Evolutionary conservation across 2,113 vertebrate species (phyloP).

Genomic region (Stigmatopora nigra): DNA sequence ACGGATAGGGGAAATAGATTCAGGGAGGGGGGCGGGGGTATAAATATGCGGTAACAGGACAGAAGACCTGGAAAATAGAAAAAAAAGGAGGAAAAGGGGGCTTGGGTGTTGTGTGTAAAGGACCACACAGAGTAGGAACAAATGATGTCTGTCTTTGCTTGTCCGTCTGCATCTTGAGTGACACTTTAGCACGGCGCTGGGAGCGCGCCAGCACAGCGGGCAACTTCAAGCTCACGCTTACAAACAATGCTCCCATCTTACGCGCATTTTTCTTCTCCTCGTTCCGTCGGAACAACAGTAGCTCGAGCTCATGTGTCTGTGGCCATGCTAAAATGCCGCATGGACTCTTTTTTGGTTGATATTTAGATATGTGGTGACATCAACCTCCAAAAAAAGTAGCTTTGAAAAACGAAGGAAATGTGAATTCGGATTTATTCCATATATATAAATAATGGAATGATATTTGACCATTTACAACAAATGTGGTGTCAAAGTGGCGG

Average conservation of each 20-base stretch:
- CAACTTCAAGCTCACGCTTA: constrained; percentile 48
- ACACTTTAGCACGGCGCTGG: constrained; percentile 65
- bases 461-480: no score
- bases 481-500: no score
- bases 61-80: constrained; percentile 29
- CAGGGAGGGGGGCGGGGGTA: constrained; percentile 30
- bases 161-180: constrained; percentile 64
- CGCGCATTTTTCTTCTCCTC: constrained; percentile 23
- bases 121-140: constrained; percentile 32
- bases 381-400: not conserved
- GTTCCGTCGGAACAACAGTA: constrained; percentile 10
- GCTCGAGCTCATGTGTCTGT: constrained; percentile 37
- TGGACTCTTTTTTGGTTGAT: constrained; percentile 2
- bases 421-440: no score
- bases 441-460: no score
- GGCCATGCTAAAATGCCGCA: constrained; percentile 24
- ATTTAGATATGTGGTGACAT: not conserved
- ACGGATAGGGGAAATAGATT: constrained; percentile 36
- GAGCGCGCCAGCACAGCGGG: constrained; percentile 60
- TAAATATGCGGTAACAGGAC: constrained; percentile 38
- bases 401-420: no score
- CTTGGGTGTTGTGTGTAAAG: constrained; percentile 2
- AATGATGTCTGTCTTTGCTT: constrained; percentile 59
- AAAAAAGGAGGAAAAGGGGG: constrained; percentile 19
- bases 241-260: constrained; percentile 48